phyloP scores from a whole-genome alignment of 2,113 vertebrate genomes.

The Sceloporus undulatus region DNA sequence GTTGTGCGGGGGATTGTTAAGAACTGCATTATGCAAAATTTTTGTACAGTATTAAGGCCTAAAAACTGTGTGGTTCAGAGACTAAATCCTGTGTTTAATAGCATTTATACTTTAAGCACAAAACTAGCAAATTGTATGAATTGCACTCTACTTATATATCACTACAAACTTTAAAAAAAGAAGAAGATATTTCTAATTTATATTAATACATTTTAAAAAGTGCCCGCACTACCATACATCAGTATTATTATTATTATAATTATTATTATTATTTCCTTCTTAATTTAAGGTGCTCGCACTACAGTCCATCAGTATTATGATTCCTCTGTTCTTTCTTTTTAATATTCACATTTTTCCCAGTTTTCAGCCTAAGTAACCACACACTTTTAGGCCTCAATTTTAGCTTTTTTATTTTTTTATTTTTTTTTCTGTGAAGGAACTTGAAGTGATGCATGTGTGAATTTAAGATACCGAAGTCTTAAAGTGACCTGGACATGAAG shows the following conservation, averaged over 20 bases:
- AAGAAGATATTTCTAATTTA: slow-evolving; percentile 99
- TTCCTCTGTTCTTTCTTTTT: slow-evolving; percentile 88
- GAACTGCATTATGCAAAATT: slow-evolving; percentile 99
- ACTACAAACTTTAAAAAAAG: slow-evolving; percentile 96
- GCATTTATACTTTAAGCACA: slow-evolving; percentile 99
- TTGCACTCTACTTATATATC: slow-evolving; percentile 99
- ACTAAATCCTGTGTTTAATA: slow-evolving; percentile 99
- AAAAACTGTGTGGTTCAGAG: slow-evolving; percentile 99
- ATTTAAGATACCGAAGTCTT: slow-evolving; percentile 93
- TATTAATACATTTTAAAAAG: slow-evolving; percentile 98
- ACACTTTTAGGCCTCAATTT: slow-evolving; percentile 95
- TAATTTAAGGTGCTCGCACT: slow-evolving; percentile 92
- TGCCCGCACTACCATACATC: slow-evolving; percentile 91
- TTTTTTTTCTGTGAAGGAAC: slow-evolving; percentile 91
- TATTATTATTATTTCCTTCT: slow-evolving; percentile 85
- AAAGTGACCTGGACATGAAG: slow-evolving; percentile 93
- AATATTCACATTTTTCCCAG: slow-evolving; percentile 85
- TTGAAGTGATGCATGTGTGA: slow-evolving; percentile 94
- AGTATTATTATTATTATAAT: slow-evolving; percentile 85
- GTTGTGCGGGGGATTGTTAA: slow-evolving; percentile 92
- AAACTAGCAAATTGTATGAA: slow-evolving; percentile 99
- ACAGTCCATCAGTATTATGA: slow-evolving; percentile 92
- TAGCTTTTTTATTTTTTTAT: slow-evolving; percentile 66
- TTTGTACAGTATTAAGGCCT: slow-evolving; percentile 99
- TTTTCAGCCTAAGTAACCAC: slow-evolving; percentile 93